These are phyloP conservation scores for Micrasema minimum DNA, from an alignment of 1,140 invertebrate species.

Conservation along the genomic window DNA sequence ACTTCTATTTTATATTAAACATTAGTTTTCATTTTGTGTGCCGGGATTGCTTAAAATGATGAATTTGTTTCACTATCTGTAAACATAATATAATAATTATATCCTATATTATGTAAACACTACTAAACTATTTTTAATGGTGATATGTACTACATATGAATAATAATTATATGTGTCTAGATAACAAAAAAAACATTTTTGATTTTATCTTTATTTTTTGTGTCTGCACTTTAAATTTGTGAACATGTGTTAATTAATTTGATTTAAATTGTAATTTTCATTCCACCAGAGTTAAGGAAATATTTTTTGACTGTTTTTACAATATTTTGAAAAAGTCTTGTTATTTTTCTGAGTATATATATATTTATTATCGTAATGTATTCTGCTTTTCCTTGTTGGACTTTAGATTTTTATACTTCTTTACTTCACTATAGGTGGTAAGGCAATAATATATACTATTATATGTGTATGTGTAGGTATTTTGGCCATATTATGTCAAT, in stretches of 20 bases:
- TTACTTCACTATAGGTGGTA: conserved; percentile 49
- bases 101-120: too few species aligned
- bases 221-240: not conserved
- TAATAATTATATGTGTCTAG: too few species aligned
- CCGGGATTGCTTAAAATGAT: too few species aligned
- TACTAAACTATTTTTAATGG: too few species aligned
- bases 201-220: too few species aligned
- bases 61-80: too few species aligned
- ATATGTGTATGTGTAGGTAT: conserved; percentile 43
- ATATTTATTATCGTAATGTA: conserved; percentile 11
- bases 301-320: conserved; percentile 49
- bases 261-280: not conserved
- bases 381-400: conserved; percentile 27
- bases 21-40: too few species aligned
- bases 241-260: conserved; percentile 1
- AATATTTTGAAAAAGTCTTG: conserved; percentile 36
- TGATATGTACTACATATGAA: too few species aligned
- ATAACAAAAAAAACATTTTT: too few species aligned
- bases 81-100: too few species aligned
- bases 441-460: conserved; percentile 49
- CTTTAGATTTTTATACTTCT: conserved; percentile 50
- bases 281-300: conserved; percentile 39
- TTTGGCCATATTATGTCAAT: conserved; percentile 67
- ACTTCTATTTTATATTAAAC: too few species aligned
- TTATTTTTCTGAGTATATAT: conserved; percentile 38